A percentile compares a stretch with the other conserved stretches of the same genome.
phyloP scores from a whole-genome alignment of 2,888 invertebrate species.

The Harmothoe impar region DNA sequence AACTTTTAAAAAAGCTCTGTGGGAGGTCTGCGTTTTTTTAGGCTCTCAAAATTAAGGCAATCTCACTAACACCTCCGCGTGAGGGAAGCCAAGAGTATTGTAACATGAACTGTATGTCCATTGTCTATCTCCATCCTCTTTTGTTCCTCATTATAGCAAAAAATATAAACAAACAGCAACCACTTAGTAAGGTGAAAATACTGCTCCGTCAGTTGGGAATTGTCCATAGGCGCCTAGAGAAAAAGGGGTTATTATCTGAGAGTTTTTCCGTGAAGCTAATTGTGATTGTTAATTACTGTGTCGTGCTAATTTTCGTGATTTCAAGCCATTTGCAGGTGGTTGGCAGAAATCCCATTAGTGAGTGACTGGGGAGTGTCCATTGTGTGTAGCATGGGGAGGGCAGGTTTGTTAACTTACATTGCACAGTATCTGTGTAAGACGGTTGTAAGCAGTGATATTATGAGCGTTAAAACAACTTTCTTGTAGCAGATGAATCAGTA shows the following conservation, averaged over 20 bases:
- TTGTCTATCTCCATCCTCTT: neutral
- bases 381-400: neutral
- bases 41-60: too few species aligned
- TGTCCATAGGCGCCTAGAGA: neutral
- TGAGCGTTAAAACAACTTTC: too few species aligned
- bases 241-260: neutral
- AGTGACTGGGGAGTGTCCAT: neutral
- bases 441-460: too few species aligned
- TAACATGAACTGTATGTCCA: neutral
- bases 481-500: too few species aligned
- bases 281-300: constrained; percentile 23
- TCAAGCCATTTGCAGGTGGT: constrained; percentile 30
- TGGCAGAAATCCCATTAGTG: neutral
- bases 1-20: too few species aligned
- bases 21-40: too few species aligned
- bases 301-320: constrained; percentile 35
- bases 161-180: neutral
- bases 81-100: too few species aligned
- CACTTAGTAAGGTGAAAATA: neutral
- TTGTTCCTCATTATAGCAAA: neutral
- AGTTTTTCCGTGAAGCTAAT: neutral
- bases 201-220: neutral
- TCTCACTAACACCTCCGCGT: too few species aligned
- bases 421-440: too few species aligned
- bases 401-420: neutral